Percentiles rank a stretch among this genome's conserved stretches.
Evolutionary conservation across 2,113 vertebrate species (phyloP).

Genomic region (Pelecanus crispus): DNA sequence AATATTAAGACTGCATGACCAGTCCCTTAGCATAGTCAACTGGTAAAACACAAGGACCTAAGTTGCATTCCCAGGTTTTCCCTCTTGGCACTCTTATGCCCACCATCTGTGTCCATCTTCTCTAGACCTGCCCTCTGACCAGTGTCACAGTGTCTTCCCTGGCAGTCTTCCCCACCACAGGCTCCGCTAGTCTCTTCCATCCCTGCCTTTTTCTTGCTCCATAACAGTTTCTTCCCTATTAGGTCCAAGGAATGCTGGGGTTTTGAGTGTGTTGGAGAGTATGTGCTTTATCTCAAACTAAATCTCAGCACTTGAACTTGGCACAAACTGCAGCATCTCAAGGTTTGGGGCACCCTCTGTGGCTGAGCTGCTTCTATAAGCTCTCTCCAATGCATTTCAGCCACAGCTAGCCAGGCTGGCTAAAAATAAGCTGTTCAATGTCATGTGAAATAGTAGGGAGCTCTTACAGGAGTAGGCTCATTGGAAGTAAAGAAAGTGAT

Average conservation of each 20-base stretch:
- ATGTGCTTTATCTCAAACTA: neutral
- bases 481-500: neutral
- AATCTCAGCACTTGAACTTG: neutral
- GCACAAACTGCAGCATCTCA: neutral
- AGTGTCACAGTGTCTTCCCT: neutral
- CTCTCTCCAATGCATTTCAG: neutral
- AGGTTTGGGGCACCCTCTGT: neutral
- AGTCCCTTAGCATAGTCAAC: neutral
- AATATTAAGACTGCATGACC: neutral
- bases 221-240: neutral
- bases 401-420: neutral
- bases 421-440: neutral
- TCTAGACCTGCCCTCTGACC: neutral
- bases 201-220: neutral
- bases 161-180: neutral
- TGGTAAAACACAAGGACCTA: neutral
- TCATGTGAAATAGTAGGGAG: neutral
- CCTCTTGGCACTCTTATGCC: neutral
- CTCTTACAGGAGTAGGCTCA: neutral
- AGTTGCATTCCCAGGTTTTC: neutral
- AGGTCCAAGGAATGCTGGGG: neutral
- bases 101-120: neutral
- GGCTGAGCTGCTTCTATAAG: neutral
- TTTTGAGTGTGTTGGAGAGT: neutral
- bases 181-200: neutral